Evolutionary conservation across 2,113 vertebrate genomes (phyloP).

Genomic region (Otocyon megalotis): DNA sequence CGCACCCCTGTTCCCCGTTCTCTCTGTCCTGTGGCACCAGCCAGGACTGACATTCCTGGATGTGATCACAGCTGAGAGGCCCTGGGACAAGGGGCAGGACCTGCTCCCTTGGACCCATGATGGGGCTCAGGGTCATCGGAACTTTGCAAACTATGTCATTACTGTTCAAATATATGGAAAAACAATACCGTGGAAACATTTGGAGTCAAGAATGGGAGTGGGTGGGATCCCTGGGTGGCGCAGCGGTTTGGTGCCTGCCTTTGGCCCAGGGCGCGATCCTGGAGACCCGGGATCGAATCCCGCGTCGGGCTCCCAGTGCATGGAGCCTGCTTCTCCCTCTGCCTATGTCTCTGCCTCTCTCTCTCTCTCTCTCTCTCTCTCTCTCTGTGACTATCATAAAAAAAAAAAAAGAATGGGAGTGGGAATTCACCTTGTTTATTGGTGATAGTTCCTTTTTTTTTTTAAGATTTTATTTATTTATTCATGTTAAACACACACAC

Average conservation of each 20-base stretch:
- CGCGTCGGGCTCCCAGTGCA: too few relatives aligned
- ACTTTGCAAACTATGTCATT: neutral
- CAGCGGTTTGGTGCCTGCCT: too few relatives aligned
- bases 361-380: too few relatives aligned
- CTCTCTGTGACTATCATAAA: too few relatives aligned
- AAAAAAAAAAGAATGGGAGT: neutral
- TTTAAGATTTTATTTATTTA: neutral
- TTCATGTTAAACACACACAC: too few relatives aligned
- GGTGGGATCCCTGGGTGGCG: too few relatives aligned
- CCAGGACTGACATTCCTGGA: neutral
- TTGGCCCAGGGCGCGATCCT: too few relatives aligned
- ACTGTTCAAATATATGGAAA: neutral
- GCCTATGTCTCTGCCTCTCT: too few relatives aligned
- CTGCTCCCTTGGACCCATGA: neutral
- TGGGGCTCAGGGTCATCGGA: neutral
- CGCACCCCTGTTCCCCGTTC: rapidly evolving
- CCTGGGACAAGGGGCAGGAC: neutral
- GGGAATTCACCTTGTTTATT: neutral
- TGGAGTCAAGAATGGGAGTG: neutral
- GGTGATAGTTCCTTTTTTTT: neutral
- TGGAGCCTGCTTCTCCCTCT: too few relatives aligned
- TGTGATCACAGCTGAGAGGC: neutral
- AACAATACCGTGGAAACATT: neutral
- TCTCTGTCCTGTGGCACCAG: neutral
- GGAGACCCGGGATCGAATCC: too few relatives aligned